phyloP scores from a whole-genome alignment of 92 coral and sea anemone species.

The Actinernus sp. region DNA sequence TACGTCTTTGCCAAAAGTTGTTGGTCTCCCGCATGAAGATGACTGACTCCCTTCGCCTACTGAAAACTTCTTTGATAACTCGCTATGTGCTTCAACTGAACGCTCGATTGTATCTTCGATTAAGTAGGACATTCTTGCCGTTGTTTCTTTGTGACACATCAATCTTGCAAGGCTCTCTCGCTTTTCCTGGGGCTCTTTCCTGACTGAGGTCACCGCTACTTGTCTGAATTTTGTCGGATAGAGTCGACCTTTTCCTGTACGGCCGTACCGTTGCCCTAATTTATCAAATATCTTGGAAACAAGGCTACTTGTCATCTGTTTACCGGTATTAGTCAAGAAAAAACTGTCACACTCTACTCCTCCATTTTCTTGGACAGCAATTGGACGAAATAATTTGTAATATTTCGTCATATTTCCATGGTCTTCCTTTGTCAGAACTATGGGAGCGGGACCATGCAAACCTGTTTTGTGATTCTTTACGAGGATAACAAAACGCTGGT shows the following conservation, averaged over 20 bases:
- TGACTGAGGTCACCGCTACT: slow-evolving; percentile 1
- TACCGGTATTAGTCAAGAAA: slow-evolving; percentile 7
- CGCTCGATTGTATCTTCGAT: background rate
- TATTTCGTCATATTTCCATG: background rate
- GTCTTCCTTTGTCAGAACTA: background rate
- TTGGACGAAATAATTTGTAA: slow-evolving; percentile 4
- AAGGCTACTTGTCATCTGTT: background rate
- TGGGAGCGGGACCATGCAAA: background rate
- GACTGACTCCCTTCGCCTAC: background rate
- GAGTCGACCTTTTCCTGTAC: slow-evolving; percentile 2
- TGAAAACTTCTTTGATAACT: background rate
- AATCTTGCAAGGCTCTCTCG: background rate
- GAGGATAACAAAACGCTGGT: background rate
- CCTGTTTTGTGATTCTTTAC: slow-evolving; percentile 12
- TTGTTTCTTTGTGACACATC: slow-evolving; percentile 2
- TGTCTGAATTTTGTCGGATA: slow-evolving; percentile 8
- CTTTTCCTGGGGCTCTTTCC: background rate
- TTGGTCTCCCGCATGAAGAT: background rate
- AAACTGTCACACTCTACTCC: background rate
- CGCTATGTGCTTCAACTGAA: background rate
- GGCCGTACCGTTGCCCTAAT: slow-evolving; percentile 9
- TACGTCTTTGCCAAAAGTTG: background rate
- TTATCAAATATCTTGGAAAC: slow-evolving; percentile 1
- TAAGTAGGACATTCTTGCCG: slow-evolving; percentile 1
- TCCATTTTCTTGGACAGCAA: slow-evolving; percentile 1